Base-by-base conservation (phyloP, 2,113 vertebrate genomes). In the Vulpes vulpes region DNA sequence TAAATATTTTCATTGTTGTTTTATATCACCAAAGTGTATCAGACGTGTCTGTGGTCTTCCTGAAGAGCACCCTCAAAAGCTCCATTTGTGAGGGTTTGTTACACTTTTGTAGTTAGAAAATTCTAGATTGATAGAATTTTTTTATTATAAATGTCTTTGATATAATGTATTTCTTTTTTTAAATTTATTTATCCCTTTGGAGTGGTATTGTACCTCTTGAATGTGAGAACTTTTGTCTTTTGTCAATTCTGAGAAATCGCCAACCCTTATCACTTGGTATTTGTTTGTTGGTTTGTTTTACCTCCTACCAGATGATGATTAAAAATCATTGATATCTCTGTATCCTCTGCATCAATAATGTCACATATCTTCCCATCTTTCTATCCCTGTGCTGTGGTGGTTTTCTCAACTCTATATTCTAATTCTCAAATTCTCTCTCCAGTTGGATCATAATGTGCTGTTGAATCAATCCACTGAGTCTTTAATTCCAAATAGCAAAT, bases 321-420 rank as follows among this genome's bases (percentile, higher is more conserved):
- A 43, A 7, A 65, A 32, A 11, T 5, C 22, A 5, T 6, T 11
- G 4, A 2, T 14, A 5, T 71, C 59, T 14, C 49, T 22, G 5
- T 17, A 5, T 8, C 25, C 2, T 43, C 8, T 2, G 23, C 1
- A 5, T 20, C 32, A 43, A 14, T 15, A 16, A 2, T 5, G 19
- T 22, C 16, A 51, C 38, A 0, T 27, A 0, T 38, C 16, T 64
- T 22, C 35, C 35, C 10, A 19, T 16, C 55, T 64, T 55, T 49
- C 64, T 12, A 4, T 12, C 11, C 71, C 38, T 49, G 5, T 57
- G 11, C 57, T 11, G 2, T 1, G 7, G 4, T n/a, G 38, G 20
- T 64, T 64, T 55, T 64, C 43, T 55, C 27, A 43, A 7, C 22
- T 23, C 9, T 82, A 1, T 3, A 8, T 67, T 87, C 65, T 35